These are phyloP conservation scores for Drosophila borealis DNA, from an alignment of 2,888 invertebrate genomes.

Conservation along the genomic window DNA sequence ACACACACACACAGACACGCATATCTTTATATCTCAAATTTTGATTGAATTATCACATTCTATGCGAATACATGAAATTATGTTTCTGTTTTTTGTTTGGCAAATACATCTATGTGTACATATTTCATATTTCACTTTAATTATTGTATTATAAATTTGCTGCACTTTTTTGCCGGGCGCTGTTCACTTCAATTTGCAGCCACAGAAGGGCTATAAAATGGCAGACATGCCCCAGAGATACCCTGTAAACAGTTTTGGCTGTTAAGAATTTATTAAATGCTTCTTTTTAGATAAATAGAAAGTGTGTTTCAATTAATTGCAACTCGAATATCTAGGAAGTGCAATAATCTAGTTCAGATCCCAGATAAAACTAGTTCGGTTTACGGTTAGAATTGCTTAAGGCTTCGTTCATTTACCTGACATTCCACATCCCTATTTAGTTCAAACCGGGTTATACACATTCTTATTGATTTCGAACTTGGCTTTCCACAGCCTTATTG, in stretches of 20 bases:
- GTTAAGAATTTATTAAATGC: too few relatives aligned
- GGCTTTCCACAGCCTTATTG: too few relatives aligned
- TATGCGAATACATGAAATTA: constrained; percentile 34
- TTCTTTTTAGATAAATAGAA: too few relatives aligned
- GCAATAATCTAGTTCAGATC: too few relatives aligned
- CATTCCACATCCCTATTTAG: too few relatives aligned
- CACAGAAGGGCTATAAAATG: constrained; percentile 10
- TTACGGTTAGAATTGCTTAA: too few relatives aligned
- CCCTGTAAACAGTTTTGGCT: neutral
- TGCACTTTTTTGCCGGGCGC: constrained; percentile 22
- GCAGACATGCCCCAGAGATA: neutral
- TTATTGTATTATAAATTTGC: constrained; percentile 37
- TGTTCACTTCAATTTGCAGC: constrained; percentile 15
- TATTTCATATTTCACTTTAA: constrained; percentile 45
- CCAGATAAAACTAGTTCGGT: too few relatives aligned
- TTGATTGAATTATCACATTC: constrained; percentile 75
- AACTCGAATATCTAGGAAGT: too few relatives aligned
- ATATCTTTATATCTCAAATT: constrained; percentile 38
- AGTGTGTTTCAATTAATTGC: too few relatives aligned
- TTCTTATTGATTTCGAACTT: too few relatives aligned
- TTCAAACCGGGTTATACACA: too few relatives aligned
- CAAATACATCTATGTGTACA: neutral
- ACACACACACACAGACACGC: neutral
- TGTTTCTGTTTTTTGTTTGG: constrained; percentile 19
- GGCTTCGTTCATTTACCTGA: too few relatives aligned